These are phyloP conservation scores for Tokudaia tokunoshimensis DNA, from an alignment of 2,797 vertebrate species.

Conservation along the genomic window DNA sequence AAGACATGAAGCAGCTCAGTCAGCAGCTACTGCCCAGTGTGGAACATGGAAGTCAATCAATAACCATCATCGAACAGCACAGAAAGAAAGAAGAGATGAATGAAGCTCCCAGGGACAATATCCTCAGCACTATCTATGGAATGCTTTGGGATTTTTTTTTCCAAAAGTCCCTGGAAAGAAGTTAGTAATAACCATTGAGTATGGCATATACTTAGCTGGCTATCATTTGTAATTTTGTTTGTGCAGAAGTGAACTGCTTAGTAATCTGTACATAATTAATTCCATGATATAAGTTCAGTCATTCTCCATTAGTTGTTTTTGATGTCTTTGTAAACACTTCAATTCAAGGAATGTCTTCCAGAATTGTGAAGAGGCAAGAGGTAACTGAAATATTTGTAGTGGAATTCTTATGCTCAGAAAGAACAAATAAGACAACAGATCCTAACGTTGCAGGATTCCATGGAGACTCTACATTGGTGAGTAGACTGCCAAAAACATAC, in stretches of 20 bases:
- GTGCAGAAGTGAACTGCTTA: slow-evolving; percentile 44
- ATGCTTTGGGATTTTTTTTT: neutral
- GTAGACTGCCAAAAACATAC: neutral
- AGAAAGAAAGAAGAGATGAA: neutral
- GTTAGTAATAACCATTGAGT: neutral
- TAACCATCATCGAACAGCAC: neutral
- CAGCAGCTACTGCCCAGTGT: neutral
- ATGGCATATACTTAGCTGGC: neutral
- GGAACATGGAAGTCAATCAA: slow-evolving; percentile 42
- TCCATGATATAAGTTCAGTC: slow-evolving; percentile 31
- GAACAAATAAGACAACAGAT: neutral
- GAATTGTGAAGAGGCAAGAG: slow-evolving; percentile 32
- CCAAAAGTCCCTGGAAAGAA: slow-evolving; percentile 18
- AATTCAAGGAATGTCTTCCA: slow-evolving; percentile 5
- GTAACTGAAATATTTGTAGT: slow-evolving; percentile 48
- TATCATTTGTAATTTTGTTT: slow-evolving; percentile 44
- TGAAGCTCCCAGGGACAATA: slow-evolving; percentile 22
- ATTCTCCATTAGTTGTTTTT: slow-evolving; percentile 61
- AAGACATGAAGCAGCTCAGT: slow-evolving; percentile 28
- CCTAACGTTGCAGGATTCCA: neutral
- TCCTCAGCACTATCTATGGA: neutral
- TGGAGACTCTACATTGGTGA: neutral
- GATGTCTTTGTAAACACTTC: slow-evolving; percentile 60
- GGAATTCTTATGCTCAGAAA: neutral
- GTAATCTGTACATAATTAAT: slow-evolving; percentile 67